phyloP scores from a whole-genome alignment of 2,797 vertebrate genomes.

The Oryzias sinensis region DNA sequence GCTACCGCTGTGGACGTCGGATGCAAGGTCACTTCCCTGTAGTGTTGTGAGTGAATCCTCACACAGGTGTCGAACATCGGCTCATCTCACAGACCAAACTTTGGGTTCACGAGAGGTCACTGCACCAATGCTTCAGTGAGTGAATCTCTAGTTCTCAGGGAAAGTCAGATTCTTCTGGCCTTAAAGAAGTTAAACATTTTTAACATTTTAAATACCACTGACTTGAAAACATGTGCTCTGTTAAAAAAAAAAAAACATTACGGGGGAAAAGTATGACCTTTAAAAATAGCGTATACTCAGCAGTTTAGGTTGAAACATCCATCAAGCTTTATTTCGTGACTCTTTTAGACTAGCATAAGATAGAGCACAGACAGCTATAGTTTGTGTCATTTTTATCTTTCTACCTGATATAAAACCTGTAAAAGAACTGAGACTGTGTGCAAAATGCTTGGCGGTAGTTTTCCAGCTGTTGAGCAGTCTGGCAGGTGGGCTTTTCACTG shows the following conservation, averaged over 20 bases:
- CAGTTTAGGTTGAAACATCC: slow-evolving; percentile 37
- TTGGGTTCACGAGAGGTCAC: slow-evolving; percentile 20
- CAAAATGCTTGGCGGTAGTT: slow-evolving; percentile 22
- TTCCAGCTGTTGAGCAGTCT: slow-evolving; percentile 17
- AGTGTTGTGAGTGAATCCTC: slow-evolving; percentile 23
- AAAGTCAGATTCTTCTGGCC: too few relatives aligned
- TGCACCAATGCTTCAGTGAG: not conserved
- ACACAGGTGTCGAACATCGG: slow-evolving; percentile 17
- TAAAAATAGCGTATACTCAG: slow-evolving; percentile 63
- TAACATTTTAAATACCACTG: too few relatives aligned
- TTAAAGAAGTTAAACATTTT: too few relatives aligned
- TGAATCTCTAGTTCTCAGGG: too few relatives aligned
- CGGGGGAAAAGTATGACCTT: slow-evolving; percentile 28
- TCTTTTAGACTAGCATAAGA: slow-evolving; percentile 5
- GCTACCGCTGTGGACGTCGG: slow-evolving; percentile 27
- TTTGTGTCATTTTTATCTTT: slow-evolving; percentile 62
- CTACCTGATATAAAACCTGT: slow-evolving; percentile 40
- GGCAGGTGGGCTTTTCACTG: slow-evolving; percentile 15
- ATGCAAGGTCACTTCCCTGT: slow-evolving; percentile 33
- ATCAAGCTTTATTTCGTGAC: slow-evolving; percentile 55
- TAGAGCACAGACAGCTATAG: slow-evolving; percentile 16
- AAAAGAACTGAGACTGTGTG: slow-evolving; percentile 32
- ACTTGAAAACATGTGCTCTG: too few relatives aligned
- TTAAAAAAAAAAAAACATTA: too few relatives aligned
- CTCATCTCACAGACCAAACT: slow-evolving; percentile 32